These are phyloP conservation scores for Ophraella communa DNA, from an alignment of 2,888 invertebrate species.

Conservation along the genomic window DNA sequence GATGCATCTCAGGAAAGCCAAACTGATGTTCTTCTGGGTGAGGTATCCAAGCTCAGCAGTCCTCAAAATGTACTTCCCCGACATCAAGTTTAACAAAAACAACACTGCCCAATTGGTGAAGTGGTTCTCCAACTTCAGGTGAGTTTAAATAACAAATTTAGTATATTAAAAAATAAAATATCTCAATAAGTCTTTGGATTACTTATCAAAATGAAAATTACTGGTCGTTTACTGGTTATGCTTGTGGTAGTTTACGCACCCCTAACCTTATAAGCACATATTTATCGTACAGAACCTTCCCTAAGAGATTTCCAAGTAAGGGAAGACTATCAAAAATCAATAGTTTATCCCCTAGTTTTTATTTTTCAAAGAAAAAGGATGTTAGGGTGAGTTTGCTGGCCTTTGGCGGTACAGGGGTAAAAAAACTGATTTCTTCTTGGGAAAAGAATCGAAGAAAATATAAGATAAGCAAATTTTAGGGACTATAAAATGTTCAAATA, in stretches of 20 bases:
- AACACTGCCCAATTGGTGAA: conserved; percentile 99
- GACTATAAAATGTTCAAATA: no score
- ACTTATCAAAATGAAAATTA: no score
- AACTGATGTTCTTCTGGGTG: conserved; percentile 99
- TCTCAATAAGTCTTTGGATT: neutral
- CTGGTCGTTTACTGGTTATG: neutral
- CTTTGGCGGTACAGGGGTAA: neutral
- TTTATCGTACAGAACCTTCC: conserved; percentile 7
- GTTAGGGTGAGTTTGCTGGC: neutral
- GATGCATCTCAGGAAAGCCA: conserved; percentile 99
- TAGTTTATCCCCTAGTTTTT: neutral
- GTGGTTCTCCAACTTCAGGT: conserved; percentile 99
- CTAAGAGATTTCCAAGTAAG: neutral
- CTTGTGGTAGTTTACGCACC: conserved; percentile 1
- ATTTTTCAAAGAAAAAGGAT: neutral
- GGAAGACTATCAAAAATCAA: conserved; percentile 1
- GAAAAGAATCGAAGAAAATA: no score
- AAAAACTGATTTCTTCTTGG: no score
- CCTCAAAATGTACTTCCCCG: conserved; percentile 99
- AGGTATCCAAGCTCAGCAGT: conserved; percentile 98
- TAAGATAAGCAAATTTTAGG: no score
- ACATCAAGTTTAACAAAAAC: conserved; percentile 99
- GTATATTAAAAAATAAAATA: neutral
- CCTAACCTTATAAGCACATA: neutral
- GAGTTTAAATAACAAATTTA: conserved; percentile 59